Conservation (phyloP, 2,888 invertebrate genomes). For the Plagodis dolabraria region DNA sequence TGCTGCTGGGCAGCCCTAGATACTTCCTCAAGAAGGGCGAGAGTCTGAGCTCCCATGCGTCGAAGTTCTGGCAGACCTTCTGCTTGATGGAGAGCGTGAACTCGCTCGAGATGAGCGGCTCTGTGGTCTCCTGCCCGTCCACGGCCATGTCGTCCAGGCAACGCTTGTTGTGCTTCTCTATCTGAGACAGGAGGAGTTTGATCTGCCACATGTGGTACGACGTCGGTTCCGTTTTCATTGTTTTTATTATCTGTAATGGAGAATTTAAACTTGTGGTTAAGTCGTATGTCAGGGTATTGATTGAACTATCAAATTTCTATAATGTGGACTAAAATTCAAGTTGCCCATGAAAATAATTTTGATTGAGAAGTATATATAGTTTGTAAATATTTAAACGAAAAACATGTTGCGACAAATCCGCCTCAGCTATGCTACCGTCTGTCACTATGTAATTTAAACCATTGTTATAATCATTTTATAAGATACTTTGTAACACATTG, state of each 20-base stretch:
- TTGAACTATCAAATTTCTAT: too few species aligned
- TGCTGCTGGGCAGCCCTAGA: constrained; percentile 69
- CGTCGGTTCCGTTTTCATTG: constrained; percentile 79
- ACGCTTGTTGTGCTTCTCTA: constrained; percentile 63
- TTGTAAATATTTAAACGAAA: too few species aligned
- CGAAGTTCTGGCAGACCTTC: constrained; percentile 79
- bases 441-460: too few species aligned
- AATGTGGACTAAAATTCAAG: too few species aligned
- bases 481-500: too few species aligned
- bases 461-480: too few species aligned
- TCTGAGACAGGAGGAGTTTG: constrained; percentile 87
- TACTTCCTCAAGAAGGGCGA: constrained; percentile 77
- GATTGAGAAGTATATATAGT: too few species aligned
- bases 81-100: constrained; percentile 86
- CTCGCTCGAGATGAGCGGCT: constrained; percentile 85
- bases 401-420: too few species aligned
- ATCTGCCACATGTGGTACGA: constrained; percentile 90
- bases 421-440: too few species aligned
- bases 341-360: too few species aligned
- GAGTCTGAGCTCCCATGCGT: constrained; percentile 81
- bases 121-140: constrained; percentile 61
- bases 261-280: constrained; percentile 17
- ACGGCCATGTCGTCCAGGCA: constrained; percentile 58
- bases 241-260: constrained; percentile 81
- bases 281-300: too few species aligned